These are phyloP conservation scores for Neodiprion pinetum DNA, from an alignment of 1,140 invertebrate species.

Conservation along the genomic window DNA sequence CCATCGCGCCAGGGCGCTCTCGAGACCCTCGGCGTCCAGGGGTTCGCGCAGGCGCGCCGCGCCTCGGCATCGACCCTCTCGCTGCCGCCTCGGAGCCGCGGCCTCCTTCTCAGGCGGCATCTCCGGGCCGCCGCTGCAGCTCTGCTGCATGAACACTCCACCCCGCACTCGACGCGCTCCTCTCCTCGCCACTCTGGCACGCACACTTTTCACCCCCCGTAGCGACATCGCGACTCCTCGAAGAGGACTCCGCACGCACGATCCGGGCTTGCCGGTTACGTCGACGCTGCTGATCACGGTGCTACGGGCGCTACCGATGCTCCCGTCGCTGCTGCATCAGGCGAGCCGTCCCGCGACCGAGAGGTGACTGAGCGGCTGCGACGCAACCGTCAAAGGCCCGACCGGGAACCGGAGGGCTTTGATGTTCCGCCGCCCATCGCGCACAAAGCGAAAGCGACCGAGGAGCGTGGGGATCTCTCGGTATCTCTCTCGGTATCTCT, in stretches of 20 bases:
- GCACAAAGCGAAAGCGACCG: conserved; percentile 57
- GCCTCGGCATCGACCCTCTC: conserved; percentile 48
- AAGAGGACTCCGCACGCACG: background rate
- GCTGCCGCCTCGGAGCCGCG: conserved; percentile 17
- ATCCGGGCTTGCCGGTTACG: conserved; percentile 15
- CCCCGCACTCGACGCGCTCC: conserved; percentile 21
- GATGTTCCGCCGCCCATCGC: conserved; percentile 59
- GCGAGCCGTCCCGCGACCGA: conserved; percentile 54
- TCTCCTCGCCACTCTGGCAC: conserved; percentile 34
- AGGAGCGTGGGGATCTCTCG: conserved; percentile 15
- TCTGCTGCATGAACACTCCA: background rate
- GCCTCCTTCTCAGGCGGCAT: conserved; percentile 21
- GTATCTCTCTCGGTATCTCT: background rate
- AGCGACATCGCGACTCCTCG: conserved; percentile 31
- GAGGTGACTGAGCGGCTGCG: conserved; percentile 58
- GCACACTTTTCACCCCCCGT: conserved; percentile 40
- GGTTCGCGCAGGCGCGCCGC: conserved; percentile 49
- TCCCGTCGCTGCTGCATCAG: conserved; percentile 36
- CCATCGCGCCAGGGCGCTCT: conserved; percentile 38
- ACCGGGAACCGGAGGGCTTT: conserved; percentile 59
- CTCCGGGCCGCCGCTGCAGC: conserved; percentile 23
- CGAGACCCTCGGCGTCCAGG: conserved; percentile 21
- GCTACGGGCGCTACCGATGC: conserved; percentile 22
- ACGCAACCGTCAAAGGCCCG: conserved; percentile 59
- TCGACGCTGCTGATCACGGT: conserved; percentile 16